Percentiles rank a stretch among this genome's conserved stretches.
Evolutionary conservation across 2,888 invertebrate species (phyloP).

Genomic region (Cylloceria caligata): DNA sequence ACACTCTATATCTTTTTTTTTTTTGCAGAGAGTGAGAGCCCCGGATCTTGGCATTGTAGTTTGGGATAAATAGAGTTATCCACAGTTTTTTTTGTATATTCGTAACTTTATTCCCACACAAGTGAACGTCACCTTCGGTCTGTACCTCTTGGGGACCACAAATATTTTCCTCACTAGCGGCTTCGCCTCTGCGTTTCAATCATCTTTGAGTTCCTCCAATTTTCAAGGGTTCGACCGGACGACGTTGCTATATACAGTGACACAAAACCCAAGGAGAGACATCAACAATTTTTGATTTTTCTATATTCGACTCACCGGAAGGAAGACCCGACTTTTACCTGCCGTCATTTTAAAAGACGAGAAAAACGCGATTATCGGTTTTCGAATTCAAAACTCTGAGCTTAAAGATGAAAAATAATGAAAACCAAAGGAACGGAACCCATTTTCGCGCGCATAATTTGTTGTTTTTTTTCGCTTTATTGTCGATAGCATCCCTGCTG

Average conservation of each 20-base stretch:
- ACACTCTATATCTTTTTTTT: neutral
- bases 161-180: conserved; percentile 56
- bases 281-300: conserved; percentile 3
- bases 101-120: conserved; percentile 67
- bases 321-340: conserved; percentile 39
- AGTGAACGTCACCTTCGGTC: conserved; percentile 58
- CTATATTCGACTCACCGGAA: conserved; percentile 28
- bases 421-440: neutral
- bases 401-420: conserved; percentile 39
- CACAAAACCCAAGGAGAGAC: conserved; percentile 7
- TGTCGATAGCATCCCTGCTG: neutral
- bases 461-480: neutral
- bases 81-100: conserved; percentile 23
- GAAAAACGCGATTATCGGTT: neutral
- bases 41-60: conserved; percentile 56
- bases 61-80: conserved; percentile 67
- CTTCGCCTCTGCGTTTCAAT: conserved; percentile 1
- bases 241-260: neutral
- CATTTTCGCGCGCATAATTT: neutral
- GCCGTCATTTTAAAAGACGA: conserved; percentile 33
- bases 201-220: conserved; percentile 31
- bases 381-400: neutral
- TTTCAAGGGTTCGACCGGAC: conserved; percentile 35
- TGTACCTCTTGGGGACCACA: conserved; percentile 36
- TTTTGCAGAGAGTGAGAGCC: conserved; percentile 40